phyloP scores from a whole-genome alignment of 2,113 vertebrate genomes.

The Eidolon helvum region DNA sequence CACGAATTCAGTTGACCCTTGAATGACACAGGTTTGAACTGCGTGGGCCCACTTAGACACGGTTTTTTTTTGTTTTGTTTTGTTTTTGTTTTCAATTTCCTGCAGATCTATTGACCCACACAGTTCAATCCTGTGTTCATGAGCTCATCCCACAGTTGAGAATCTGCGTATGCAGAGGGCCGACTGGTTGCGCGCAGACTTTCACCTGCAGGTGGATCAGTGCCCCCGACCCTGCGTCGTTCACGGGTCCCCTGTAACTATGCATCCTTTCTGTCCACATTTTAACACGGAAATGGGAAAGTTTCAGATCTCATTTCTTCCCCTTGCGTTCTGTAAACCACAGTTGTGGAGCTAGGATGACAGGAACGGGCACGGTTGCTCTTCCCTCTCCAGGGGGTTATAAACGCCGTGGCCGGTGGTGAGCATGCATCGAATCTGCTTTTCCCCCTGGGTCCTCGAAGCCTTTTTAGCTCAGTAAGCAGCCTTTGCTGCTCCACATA shows the following conservation, averaged over 20 bases:
- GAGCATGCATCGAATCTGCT: rapidly evolving
- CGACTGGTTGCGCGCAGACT: no score
- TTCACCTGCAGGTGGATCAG: not conserved
- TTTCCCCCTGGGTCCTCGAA: not conserved
- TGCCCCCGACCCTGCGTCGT: not conserved
- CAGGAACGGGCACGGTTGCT: rapidly evolving
- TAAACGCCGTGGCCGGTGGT: rapidly evolving
- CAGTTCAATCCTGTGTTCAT: not conserved
- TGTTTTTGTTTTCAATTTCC: not conserved
- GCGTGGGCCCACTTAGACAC: not conserved
- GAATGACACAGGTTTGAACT: not conserved
- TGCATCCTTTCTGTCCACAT: not conserved
- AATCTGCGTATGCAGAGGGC: not conserved
- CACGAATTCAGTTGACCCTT: rapidly evolving
- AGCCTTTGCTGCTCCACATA: not conserved
- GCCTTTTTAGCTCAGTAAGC: not conserved
- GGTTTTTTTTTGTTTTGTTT: no score
- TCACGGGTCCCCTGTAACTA: rapidly evolving
- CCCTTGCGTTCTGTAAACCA: rapidly evolving
- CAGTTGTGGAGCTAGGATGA: rapidly evolving
- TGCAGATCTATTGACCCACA: not conserved
- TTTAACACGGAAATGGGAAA: rapidly evolving
- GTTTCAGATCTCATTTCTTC: not conserved
- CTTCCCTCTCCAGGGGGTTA: not conserved
- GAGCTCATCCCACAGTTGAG: not conserved